Conservation (phyloP, 2,888 invertebrate species). For the Automeris io region DNA sequence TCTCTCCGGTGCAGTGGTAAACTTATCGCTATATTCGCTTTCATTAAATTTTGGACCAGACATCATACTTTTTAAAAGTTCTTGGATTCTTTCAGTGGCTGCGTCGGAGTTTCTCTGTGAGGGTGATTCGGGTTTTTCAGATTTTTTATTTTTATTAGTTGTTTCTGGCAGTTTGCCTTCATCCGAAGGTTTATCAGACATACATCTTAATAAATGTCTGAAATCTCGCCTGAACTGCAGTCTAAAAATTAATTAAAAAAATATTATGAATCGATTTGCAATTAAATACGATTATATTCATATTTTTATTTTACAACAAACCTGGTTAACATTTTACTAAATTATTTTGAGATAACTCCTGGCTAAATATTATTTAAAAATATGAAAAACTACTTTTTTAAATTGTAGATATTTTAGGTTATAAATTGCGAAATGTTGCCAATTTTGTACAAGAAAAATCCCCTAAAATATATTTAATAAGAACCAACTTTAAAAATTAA, state of each 20-base stretch:
- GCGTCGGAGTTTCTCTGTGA: constrained; percentile 21
- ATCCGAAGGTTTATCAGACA: constrained; percentile 23
- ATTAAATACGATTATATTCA: too few relatives aligned
- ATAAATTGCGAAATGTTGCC: too few relatives aligned
- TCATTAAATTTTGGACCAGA: constrained; percentile 53
- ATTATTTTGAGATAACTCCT: background rate
- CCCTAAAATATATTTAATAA: too few relatives aligned
- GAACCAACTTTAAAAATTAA: too few relatives aligned
- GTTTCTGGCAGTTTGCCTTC: constrained; percentile 39
- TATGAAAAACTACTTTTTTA: too few relatives aligned
- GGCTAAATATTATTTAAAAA: constrained; percentile 9
- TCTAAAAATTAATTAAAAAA: constrained; percentile 2
- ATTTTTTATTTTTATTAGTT: constrained; percentile 20
- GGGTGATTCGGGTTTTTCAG: constrained; percentile 22
- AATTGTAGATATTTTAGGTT: too few relatives aligned
- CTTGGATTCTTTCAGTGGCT: constrained; percentile 59
- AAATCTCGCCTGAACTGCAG: constrained; percentile 9
- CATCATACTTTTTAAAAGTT: constrained; percentile 59
- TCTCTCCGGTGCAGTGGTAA: constrained; percentile 50
- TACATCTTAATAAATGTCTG: constrained; percentile 20
- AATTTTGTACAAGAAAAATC: too few relatives aligned
- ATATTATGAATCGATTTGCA: background rate
- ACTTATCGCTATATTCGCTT: constrained; percentile 50
- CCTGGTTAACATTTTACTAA: constrained; percentile 30
- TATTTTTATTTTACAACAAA: too few relatives aligned